Conservation (phyloP, 2,888 invertebrate genomes). For the Rhogogaster chlorosoma region DNA sequence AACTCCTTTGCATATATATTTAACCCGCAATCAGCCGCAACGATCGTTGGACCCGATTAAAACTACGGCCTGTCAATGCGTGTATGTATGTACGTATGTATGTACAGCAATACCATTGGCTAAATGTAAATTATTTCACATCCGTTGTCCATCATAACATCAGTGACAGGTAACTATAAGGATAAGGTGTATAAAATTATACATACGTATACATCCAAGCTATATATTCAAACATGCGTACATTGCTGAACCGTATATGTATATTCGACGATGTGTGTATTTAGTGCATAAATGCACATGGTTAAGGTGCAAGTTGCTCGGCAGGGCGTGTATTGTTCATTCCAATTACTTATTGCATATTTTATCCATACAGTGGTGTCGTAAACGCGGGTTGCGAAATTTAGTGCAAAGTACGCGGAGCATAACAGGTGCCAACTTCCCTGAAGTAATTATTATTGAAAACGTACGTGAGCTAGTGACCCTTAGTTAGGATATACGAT, state of each 20-base stretch:
- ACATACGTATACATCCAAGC: background rate
- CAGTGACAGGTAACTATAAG: slow-evolving; percentile 50
- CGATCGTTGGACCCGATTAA: slow-evolving; percentile 56
- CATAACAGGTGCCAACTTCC: slow-evolving; percentile 13
- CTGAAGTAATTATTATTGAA: slow-evolving; percentile 38
- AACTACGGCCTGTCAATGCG: slow-evolving; percentile 19
- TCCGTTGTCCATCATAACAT: slow-evolving; percentile 56
- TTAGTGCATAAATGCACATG: background rate
- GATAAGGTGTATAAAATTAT: slow-evolving; percentile 41
- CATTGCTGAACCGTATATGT: background rate
- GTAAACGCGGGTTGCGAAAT: slow-evolving; percentile 37
- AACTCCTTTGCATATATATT: slow-evolving; percentile 24
- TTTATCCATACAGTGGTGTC: slow-evolving; percentile 6
- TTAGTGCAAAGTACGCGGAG: slow-evolving; percentile 31
- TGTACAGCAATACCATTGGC: slow-evolving; percentile 52
- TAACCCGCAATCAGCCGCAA: slow-evolving; percentile 56
- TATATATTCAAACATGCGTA: background rate
- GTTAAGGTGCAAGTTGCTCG: background rate
- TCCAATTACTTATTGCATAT: slow-evolving; percentile 43
- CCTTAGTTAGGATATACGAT: background rate
- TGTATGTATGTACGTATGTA: background rate
- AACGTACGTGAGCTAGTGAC: background rate
- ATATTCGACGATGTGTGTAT: background rate
- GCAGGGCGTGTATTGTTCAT: slow-evolving; percentile 37
- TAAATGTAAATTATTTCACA: slow-evolving; percentile 59